Evolutionary conservation across 1,140 invertebrate species (phyloP), one percentile per base, ranked within the genome.

Genomic region (Linepithema humile): DNA sequence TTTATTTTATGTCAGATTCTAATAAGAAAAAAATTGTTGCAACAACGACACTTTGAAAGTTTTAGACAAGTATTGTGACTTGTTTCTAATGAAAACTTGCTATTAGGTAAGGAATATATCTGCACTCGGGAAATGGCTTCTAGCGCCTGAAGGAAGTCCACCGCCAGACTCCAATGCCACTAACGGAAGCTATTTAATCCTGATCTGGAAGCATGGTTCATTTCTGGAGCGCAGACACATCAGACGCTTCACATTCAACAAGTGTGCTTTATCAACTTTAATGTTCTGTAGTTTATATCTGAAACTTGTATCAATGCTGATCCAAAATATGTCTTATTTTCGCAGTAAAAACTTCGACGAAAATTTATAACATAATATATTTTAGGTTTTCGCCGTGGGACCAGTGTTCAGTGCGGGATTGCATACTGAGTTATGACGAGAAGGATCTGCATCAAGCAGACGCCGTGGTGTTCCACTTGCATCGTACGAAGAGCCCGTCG

Each of bases 381-480:
- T 72, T 53, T 83, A 94, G 93, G 53, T 92, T 82, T 85, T 94
- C 93, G 26, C 96, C 96, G 0, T 96, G 96, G 91, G 92, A 94
- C 43, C 85, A 92, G 55, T 96, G 96, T 90, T 94, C 95, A 10
- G 95, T 96, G 2, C 92, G 92, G 7, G 95, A 96, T 75, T 96
- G 96, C 74, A 45, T 88, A 64, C 67, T 96, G 50, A 94, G 93
- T 4, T 96, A 95, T 57, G 88, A 95, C 6, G 91, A 93, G 23
- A 59, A 83, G 17, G 93, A 94, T 32, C 23, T 95, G 6, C 55
- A 90, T 9, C 86, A 60, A 20, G 95, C 95, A 0, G 95, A 96
- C 83, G 95, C 96, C 0, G 95, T 96, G 0, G 77, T 96, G 3
- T 95, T 96, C 84, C 96, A 96, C 82, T 86, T 96, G 15, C 96